Conservation (phyloP, 2,797 vertebrate species). For the Mormyrus proboscirostris region DNA sequence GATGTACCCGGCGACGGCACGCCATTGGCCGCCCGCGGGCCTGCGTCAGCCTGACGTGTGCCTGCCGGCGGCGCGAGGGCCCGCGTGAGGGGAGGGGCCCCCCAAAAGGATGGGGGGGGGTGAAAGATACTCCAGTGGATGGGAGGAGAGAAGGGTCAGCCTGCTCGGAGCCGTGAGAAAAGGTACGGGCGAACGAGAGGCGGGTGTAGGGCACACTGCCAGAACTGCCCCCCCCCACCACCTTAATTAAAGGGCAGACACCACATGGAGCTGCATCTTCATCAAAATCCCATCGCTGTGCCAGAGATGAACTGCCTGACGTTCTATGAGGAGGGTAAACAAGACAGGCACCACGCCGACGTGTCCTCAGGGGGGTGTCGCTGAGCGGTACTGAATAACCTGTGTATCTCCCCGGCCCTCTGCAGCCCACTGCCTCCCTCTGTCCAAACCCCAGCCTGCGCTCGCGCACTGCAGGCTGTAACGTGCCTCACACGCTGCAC, state of each 20-base stretch:
- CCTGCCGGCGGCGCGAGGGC: slow-evolving; percentile 66
- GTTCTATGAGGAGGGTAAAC: neutral
- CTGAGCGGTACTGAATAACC: neutral
- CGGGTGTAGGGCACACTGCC: neutral
- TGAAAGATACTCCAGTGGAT: too few relatives aligned
- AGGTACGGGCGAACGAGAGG: neutral
- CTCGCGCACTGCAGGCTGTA: neutral
- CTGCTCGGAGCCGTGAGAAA: neutral
- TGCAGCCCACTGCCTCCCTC: neutral
- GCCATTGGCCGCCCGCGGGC: slow-evolving; percentile 72
- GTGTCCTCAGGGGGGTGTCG: neutral
- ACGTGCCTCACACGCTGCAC: neutral
- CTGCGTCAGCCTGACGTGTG: slow-evolving; percentile 88
- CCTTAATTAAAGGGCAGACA: slow-evolving; percentile 5
- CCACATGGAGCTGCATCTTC: neutral
- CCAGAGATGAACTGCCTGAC: neutral
- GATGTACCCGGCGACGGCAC: slow-evolving; percentile 62
- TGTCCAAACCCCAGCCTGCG: neutral
- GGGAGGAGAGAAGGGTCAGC: neutral
- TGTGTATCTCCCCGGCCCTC: neutral
- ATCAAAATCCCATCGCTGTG: neutral
- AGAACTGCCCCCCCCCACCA: neutral
- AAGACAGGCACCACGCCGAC: neutral
- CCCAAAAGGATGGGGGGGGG: neutral
- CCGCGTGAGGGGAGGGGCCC: slow-evolving; percentile 35